These are phyloP conservation scores for Parasteatoda tepidariorum DNA, from an alignment of 1,140 invertebrate genomes.

Conservation along the genomic window DNA sequence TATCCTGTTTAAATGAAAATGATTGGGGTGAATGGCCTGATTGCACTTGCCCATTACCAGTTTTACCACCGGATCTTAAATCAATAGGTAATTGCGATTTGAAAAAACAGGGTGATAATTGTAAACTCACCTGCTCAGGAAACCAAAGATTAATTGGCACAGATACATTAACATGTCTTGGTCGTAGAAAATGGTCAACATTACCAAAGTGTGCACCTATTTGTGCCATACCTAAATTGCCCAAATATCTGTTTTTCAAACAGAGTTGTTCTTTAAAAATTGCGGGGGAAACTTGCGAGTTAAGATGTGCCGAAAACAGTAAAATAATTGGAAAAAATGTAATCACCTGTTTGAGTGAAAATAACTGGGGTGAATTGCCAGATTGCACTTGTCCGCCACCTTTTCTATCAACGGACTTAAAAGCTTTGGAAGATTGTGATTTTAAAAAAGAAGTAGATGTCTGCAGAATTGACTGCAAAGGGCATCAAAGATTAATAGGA, in stretches of 20 bases:
- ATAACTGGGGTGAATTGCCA: neutral
- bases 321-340: neutral
- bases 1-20: neutral
- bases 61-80: neutral
- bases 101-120: neutral
- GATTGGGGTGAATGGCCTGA: neutral
- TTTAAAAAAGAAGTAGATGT: neutral
- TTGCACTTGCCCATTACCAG: neutral
- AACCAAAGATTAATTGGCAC: neutral
- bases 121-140: neutral
- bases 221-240: neutral
- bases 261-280: neutral
- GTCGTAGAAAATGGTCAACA: neutral
- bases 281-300: neutral
- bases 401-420: neutral
- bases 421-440: neutral
- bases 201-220: neutral
- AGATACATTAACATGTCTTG: neutral
- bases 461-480: neutral
- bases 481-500: neutral
- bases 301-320: neutral
- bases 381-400: neutral
- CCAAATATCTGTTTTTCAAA: neutral
- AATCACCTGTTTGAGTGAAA: neutral
- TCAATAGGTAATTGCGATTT: neutral